phyloP scores from a whole-genome alignment of 2,797 vertebrate species.

The Chloroceryle inda region DNA sequence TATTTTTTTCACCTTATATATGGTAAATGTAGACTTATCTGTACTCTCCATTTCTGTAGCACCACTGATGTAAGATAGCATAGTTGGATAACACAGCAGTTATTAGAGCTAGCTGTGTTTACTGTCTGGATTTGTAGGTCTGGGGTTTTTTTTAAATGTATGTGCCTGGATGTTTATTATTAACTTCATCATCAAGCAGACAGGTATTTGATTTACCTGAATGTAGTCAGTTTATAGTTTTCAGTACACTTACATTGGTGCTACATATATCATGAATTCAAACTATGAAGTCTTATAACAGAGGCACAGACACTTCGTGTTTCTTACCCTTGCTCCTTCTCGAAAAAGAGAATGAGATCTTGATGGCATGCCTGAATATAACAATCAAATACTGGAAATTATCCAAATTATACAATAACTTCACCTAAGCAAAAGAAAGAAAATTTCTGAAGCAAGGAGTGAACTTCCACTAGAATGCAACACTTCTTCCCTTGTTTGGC shows the following conservation, averaged over 20 bases:
- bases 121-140: background rate
- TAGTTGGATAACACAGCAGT: background rate
- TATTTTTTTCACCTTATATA: background rate
- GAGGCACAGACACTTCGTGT: background rate
- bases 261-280: background rate
- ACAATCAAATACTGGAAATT: background rate
- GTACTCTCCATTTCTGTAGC: background rate
- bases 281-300: background rate
- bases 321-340: background rate
- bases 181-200: background rate
- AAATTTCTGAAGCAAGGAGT: background rate
- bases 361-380: background rate
- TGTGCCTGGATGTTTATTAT: background rate
- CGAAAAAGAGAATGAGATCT: background rate
- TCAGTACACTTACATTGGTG: background rate
- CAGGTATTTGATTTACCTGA: background rate
- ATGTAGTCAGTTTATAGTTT: background rate
- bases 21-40: background rate
- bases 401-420: background rate
- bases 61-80: background rate
- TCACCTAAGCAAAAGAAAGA: background rate
- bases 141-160: fast-evolving
- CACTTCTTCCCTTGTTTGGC: background rate
- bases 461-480: background rate
- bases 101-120: background rate